These are phyloP conservation scores for Hypercompe scribonia DNA, from an alignment of 2,888 invertebrate species.

Conservation along the genomic window DNA sequence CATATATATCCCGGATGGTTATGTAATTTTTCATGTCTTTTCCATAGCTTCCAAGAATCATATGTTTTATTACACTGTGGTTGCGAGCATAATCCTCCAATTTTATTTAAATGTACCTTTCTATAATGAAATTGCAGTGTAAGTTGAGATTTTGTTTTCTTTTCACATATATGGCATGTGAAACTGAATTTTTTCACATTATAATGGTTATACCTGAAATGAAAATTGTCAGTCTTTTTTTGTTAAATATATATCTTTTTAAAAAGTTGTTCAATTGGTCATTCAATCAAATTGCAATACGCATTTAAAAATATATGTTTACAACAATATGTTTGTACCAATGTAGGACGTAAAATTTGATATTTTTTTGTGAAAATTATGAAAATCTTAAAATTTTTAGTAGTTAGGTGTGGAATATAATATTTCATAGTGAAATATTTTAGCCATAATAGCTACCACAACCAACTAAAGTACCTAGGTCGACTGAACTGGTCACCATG, in stretches of 20 bases:
- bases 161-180: conserved; percentile 62
- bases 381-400: no score
- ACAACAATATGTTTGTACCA: no score
- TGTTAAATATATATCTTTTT: neutral
- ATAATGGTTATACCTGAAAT: conserved; percentile 59
- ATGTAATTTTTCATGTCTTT: conserved; percentile 60
- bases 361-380: no score
- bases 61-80: conserved; percentile 57
- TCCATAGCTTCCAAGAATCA: conserved; percentile 51
- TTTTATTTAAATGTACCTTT: conserved; percentile 61
- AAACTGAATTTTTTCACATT: conserved; percentile 25
- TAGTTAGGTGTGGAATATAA: no score
- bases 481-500: no score
- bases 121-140: conserved; percentile 70
- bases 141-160: conserved; percentile 27
- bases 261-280: neutral
- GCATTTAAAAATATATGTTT: no score
- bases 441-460: no score
- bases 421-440: no score
- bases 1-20: conserved; percentile 51
- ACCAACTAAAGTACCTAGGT: no score
- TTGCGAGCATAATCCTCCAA: conserved; percentile 62
- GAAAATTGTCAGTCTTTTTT: neutral
- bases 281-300: no score
- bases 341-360: no score